Evolutionary conservation across 1,140 invertebrate species (phyloP), one percentile per base, ranked within the genome.

Genomic region (Lasioglossum albipes): DNA sequence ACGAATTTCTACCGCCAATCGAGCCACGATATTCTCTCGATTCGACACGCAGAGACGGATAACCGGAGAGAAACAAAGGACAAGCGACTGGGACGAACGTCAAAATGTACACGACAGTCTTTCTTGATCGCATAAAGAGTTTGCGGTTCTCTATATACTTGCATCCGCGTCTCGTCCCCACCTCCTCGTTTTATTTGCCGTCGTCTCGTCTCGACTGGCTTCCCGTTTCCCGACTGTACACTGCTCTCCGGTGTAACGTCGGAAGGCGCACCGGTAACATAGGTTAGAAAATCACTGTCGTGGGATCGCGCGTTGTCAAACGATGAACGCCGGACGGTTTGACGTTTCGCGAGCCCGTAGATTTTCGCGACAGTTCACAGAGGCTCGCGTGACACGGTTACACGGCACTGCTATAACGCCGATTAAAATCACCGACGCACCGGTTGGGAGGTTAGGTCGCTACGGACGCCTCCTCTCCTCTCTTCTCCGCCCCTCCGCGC

Each of bases 391-490:
- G 77, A 74, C 71, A 79, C 79, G 79, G 73, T 69, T 75, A 75
- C 73, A 80, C 54, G 64, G 45, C 73, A 61, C 42, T 75, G 65
- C 64, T 69, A 42, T 57, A 76, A 71, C 41, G 16, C 52, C 61
- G 75, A 65, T 75, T 75, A 62, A 82, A 79, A 82, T 85, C 83
- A 82, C 66, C 67, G 83, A 82, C 76, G 75, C 80, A 82, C 85
- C 85, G 85, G 84, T 86, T 75, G 81, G 65, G 80, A 88, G 87
- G 87, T 88, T 88, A 88, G 86, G 86, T 86, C 75, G 82, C 67
- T 27, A 83, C 62, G 65, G 83, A 84, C 64, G 82, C 79, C 82
- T 82, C 75, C 66, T 74, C 82, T 82, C 75, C 74, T 73, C 65
- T 49, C 45, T 12, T 49, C 45, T 12, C 13, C 45, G 2, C 45